These are phyloP conservation scores for Geococcyx californianus DNA, from an alignment of 2,113 vertebrate genomes.

Conservation along the genomic window DNA sequence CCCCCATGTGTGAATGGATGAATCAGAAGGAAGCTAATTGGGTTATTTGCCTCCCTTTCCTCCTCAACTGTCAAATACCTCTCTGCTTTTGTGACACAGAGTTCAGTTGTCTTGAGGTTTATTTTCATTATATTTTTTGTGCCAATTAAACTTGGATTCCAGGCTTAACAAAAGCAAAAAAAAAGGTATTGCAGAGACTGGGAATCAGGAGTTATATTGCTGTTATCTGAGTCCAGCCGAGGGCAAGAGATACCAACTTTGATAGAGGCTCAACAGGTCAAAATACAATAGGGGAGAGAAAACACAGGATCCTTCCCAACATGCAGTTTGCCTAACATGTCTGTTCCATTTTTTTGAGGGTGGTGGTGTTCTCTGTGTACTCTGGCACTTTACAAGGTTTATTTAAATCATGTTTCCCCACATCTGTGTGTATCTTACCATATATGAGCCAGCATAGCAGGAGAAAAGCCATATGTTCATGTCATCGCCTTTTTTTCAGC, in stretches of 20 bases:
- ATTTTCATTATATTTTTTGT: slow-evolving; percentile 26
- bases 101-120: slow-evolving; percentile 18
- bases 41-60: not conserved
- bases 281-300: not conserved
- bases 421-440: not conserved
- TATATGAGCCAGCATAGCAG: not conserved
- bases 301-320: not conserved
- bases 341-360: not conserved
- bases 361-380: not conserved
- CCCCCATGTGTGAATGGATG: not conserved
- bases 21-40: not conserved
- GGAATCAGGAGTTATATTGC: not conserved
- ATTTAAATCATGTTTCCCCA: slow-evolving; percentile 34
- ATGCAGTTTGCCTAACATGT: not conserved
- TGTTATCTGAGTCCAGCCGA: not conserved
- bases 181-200: not conserved
- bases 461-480: slow-evolving; percentile 20
- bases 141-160: slow-evolving; percentile 51
- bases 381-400: slow-evolving; percentile 28
- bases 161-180: slow-evolving; percentile 28
- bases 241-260: not conserved
- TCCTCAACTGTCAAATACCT: not conserved
- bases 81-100: slow-evolving; percentile 9
- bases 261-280: not conserved
- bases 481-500: not conserved